A percentile compares a stretch with the other conserved stretches of the same genome.
phyloP scores from a whole-genome alignment of 2,797 vertebrate genomes.

The Pagetopsis macropterus region DNA sequence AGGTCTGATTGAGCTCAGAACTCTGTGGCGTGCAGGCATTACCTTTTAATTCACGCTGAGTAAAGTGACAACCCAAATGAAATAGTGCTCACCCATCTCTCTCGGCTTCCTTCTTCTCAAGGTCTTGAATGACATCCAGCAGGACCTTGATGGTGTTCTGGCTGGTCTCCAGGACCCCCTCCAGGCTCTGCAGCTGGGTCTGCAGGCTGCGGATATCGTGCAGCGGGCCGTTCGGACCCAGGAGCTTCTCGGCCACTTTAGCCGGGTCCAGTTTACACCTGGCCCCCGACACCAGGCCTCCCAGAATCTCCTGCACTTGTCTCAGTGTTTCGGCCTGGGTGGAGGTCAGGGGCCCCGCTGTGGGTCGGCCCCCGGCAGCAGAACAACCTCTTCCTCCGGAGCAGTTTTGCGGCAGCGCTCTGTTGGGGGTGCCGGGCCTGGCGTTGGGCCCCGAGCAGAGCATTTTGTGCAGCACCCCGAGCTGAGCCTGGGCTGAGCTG shows the following conservation, averaged over 20 bases:
- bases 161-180: conserved; percentile 91
- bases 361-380: conserved; percentile 62
- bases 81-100: conserved; percentile 85
- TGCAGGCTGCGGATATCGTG: conserved; percentile 85
- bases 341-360: conserved; percentile 65
- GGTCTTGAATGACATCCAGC: conserved; percentile 92
- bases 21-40: conserved; percentile 17
- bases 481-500: conserved; percentile 80
- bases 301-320: conserved; percentile 86
- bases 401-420: conserved; percentile 71
- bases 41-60: conserved; percentile 25
- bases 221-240: conserved; percentile 76
- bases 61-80: conserved; percentile 35
- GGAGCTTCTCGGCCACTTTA: conserved; percentile 75
- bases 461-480: conserved; percentile 82
- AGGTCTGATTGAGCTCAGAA: conserved; percentile 19
- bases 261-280: conserved; percentile 81
- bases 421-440: conserved; percentile 73
- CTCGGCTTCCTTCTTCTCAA: conserved; percentile 91
- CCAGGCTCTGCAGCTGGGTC: conserved; percentile 88
- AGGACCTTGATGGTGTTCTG: conserved; percentile 91
- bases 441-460: conserved; percentile 79
- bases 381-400: conserved; percentile 71
- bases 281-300: conserved; percentile 85
- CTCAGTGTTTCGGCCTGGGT: conserved; percentile 81